A percentile compares a stretch with the other conserved stretches of the same genome.
phyloP scores from a whole-genome alignment of 2,797 vertebrate species.

The Microctenopoma stevenorrisi region DNA sequence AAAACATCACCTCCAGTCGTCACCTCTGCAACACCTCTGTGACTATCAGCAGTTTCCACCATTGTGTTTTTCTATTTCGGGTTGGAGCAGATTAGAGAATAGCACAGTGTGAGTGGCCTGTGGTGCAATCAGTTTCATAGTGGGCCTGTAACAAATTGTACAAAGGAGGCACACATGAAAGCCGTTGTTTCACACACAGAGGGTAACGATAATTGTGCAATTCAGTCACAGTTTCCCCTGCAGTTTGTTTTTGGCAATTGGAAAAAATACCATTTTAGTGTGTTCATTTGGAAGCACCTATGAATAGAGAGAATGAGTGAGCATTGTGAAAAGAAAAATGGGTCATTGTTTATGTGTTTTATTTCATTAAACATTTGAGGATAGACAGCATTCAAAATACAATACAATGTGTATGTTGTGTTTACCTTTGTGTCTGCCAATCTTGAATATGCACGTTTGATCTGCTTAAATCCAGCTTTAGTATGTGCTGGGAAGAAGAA shows the following conservation, averaged over 20 bases:
- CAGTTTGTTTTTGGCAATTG: constrained; percentile 18
- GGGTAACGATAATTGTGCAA: constrained; percentile 48
- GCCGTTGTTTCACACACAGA: constrained; percentile 33
- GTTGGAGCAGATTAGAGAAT: constrained; percentile 57
- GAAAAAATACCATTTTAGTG: background rate
- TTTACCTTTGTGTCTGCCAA: background rate
- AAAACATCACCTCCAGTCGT: constrained; percentile 30
- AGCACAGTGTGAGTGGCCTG: constrained; percentile 37
- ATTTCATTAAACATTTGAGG: background rate
- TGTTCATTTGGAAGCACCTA: constrained; percentile 1
- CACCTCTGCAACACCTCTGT: constrained; percentile 9
- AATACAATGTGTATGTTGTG: background rate
- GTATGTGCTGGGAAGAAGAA: too few relatives aligned
- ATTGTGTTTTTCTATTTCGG: constrained; percentile 53
- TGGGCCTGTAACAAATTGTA: constrained; percentile 37
- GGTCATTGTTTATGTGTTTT: background rate
- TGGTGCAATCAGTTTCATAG: constrained; percentile 58
- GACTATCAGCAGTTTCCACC: constrained; percentile 34
- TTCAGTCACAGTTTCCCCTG: constrained; percentile 15
- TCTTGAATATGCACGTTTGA: background rate
- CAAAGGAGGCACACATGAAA: constrained; percentile 48
- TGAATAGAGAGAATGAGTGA: background rate
- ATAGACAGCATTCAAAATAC: too few relatives aligned
- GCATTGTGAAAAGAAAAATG: background rate
- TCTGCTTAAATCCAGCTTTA: background rate